phyloP scores from a whole-genome alignment of 2,797 vertebrate species.

The Ptychadena robeensis region DNA sequence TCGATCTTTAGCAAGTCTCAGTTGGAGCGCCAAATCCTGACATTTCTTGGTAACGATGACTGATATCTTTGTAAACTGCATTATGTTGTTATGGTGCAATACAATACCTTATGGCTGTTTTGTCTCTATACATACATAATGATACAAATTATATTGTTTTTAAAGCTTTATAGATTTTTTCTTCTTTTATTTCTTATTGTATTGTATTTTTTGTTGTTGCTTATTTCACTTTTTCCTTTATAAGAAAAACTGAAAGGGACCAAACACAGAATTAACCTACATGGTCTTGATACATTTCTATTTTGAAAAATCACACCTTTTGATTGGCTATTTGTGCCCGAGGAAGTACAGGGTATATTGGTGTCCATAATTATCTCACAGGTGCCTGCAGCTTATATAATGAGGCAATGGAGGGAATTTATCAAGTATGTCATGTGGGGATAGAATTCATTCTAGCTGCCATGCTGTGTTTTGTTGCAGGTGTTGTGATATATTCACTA shows the following conservation, averaged over 20 bases:
- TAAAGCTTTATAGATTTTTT: neutral
- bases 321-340: neutral
- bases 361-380: neutral
- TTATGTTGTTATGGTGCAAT: slow-evolving; percentile 9
- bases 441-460: neutral
- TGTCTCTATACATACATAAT: slow-evolving; percentile 14
- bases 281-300: neutral
- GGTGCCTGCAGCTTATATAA: neutral
- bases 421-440: neutral
- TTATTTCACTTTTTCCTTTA: neutral
- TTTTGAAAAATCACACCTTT: neutral
- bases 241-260: neutral
- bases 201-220: neutral
- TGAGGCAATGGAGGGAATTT: neutral
- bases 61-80: slow-evolving; percentile 47
- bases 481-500: too few species aligned
- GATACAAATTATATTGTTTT: neutral
- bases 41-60: slow-evolving; percentile 43
- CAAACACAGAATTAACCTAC: neutral
- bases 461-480: too few species aligned
- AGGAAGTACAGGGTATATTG: neutral
- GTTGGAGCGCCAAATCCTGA: slow-evolving; percentile 13
- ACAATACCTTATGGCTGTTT: slow-evolving; percentile 8
- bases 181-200: neutral
- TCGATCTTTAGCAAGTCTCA: slow-evolving; percentile 30